Evolutionary conservation across 2,888 invertebrate species (phyloP), one percentile per base, ranked within the genome.

Genomic region (Scrobipalpa costella): DNA sequence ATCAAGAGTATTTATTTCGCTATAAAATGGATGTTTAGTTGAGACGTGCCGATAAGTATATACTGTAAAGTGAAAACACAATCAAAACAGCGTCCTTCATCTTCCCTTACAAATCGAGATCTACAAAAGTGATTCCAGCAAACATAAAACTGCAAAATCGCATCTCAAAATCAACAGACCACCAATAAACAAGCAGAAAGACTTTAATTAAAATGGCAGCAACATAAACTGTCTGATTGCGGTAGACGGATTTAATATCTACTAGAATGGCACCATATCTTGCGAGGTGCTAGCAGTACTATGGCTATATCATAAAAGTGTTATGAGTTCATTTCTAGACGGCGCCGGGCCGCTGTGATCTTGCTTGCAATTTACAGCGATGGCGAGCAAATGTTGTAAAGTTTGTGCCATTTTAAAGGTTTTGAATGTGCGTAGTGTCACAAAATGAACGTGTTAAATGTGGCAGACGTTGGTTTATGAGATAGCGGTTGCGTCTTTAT

Each of bases 241-340:
- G 74, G 82, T 77, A 73, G 81, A 79, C 78, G 81, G 77, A 76
- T 74, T 88, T 89, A 89, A 89, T 83, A 79, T 76, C 82, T 6
- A n/a, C 44, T 21, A 19, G 21, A 60, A 60, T 60, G 60, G 60
- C 73, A 78, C 81, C 84, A 85, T 88, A 86, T 86, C 83, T 80
- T 61, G n/a, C 47, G 44, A 62, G 64, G 67, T 63, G 63, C 57
- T 63, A 63, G 76, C 55, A 55, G 7, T 34, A n/a, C n/a, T 67
- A 76, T 76, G 79, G 68, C 70, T 71, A 73, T 76, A 81, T 83
- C 87, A 81, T 90, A 89, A 90, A 90, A 89, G 74, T 86, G 83
- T 89, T 90, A 90, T 88, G 89, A 85, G 87, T 88, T 86, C 86
- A 87, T 88, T 85, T 81, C 75, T 74, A 82, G 82, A 75, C 80